Conservation (phyloP, 1,140 invertebrate species). For the Hermetia illucens region DNA sequence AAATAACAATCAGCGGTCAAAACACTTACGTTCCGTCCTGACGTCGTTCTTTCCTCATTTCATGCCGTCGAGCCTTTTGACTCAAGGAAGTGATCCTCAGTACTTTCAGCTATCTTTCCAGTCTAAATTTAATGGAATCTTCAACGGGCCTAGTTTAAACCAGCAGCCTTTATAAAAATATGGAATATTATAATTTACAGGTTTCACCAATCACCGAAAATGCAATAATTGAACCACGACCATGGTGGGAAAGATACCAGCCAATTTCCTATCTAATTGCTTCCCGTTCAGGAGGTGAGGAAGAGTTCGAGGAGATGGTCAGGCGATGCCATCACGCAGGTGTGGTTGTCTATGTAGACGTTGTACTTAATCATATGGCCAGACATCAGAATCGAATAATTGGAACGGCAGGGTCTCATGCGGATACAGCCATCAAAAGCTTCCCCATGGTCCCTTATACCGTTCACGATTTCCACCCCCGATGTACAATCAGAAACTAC, state of each 20-base stretch:
- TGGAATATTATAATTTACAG: conserved; percentile 2
- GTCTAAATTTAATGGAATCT: too few species aligned
- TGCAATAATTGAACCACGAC: conserved; percentile 32
- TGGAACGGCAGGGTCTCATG: conserved; percentile 42
- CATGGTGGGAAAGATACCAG: conserved; percentile 81
- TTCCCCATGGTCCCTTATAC: conserved; percentile 47
- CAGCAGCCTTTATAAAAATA: too few species aligned
- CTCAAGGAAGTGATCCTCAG: too few species aligned
- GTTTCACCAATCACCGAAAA: conserved; percentile 24
- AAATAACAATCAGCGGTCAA: too few species aligned
- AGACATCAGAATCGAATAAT: conserved; percentile 22
- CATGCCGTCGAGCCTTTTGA: too few species aligned
- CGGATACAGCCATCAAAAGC: conserved; percentile 29
- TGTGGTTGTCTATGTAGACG: conserved; percentile 71
- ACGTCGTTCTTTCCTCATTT: too few species aligned
- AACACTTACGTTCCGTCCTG: too few species aligned
- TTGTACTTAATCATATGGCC: conserved; percentile 82
- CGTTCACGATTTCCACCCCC: conserved; percentile 37
- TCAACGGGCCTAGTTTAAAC: too few species aligned
- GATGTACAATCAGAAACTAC: conserved; percentile 39
- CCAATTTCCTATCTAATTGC: conserved; percentile 68
- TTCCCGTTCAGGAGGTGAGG: conserved; percentile 62
- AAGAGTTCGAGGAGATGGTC: conserved; percentile 59
- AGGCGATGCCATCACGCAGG: conserved; percentile 52
- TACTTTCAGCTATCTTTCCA: too few species aligned